Evolutionary conservation across 1,140 invertebrate species (phyloP), one percentile per base, ranked within the genome.

Genomic region (Nylanderia fulva): DNA sequence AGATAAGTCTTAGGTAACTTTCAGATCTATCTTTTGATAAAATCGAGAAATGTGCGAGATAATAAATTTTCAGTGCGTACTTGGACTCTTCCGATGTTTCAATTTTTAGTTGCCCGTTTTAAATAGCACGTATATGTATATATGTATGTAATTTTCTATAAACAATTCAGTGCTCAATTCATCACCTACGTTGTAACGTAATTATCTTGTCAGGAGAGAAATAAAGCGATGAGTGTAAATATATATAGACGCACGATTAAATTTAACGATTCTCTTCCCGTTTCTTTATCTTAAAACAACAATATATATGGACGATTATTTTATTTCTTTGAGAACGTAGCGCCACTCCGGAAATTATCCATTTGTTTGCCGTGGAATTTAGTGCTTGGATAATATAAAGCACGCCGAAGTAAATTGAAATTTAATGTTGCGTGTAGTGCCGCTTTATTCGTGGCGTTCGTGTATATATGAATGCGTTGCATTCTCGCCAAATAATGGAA

Each of bases 341-440:
- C 60, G 42, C 29, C 2, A 24, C 29, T 66, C 29, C 45, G n/a
- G 24, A 66, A 29, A 66, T 79, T 79, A 79, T 66, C 42, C 61
- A 54, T 15, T 18, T 42, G 13, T 79, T 79, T 79, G 54, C 42
- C 15, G 33, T 61, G 6, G 21, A 79, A 66, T 52, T 79, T 63
- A 66, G 42, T 54, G 8, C 42, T 61, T 21, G 29, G 15, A n/a
- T 79, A 79, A 79, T 66, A 79, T 18, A 79, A 68, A 79, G 13
- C 61, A 52, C 27, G 42, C 45, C 29, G 27, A 18, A 15, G 27
- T 54, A 79, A 79, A 79, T 79, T 79, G 75, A 79, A 79, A 79
- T 79, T 79, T 79, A 79, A 79, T 79, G 75, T 79, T 79, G 75
- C 75, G 42, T 79, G 15, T n/a, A 29, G 29, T 66, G 29, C 42